A percentile compares a stretch with the other conserved stretches of the same genome.
phyloP scores from a whole-genome alignment of 1,140 invertebrate genomes.

The Druon quercuslanigerum region DNA sequence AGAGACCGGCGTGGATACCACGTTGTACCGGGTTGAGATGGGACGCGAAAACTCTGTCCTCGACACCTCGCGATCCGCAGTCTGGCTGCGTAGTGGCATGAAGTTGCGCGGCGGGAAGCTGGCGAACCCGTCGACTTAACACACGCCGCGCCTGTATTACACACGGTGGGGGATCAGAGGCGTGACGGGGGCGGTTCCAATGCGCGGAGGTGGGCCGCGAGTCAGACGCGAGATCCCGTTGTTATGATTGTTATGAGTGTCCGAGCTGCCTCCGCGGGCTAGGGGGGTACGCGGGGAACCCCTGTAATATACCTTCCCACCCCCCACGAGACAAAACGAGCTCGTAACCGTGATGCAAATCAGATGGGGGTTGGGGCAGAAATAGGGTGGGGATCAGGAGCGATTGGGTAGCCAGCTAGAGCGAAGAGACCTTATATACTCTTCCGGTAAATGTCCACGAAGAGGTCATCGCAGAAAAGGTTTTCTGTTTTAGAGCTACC shows the following conservation, averaged over 20 bases:
- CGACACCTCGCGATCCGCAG: conserved; percentile 72
- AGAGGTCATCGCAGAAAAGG: conserved; percentile 34
- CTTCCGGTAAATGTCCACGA: conserved; percentile 8
- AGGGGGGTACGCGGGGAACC: conserved; percentile 62
- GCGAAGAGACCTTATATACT: conserved; percentile 35
- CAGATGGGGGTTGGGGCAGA: conserved; percentile 52
- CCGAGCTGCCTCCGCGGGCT: conserved; percentile 65
- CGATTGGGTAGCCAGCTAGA: conserved; percentile 38
- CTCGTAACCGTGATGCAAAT: conserved; percentile 72
- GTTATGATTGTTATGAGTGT: conserved; percentile 75
- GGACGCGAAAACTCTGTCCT: conserved; percentile 58
- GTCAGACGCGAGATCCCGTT: conserved; percentile 70
- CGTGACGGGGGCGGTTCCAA: conserved; percentile 69
- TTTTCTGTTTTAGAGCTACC: background rate
- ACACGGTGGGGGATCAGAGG: conserved; percentile 56
- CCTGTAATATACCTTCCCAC: conserved; percentile 68
- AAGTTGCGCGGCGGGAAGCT: conserved; percentile 55
- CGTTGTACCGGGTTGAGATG: conserved; percentile 60
- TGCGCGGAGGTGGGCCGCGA: conserved; percentile 74
- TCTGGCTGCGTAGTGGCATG: conserved; percentile 74
- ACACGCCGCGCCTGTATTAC: conserved; percentile 50
- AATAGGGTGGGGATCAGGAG: conserved; percentile 48
- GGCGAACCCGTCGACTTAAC: conserved; percentile 47
- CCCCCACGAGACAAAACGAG: conserved; percentile 61
- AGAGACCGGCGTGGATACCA: conserved; percentile 62